Conservation (phyloP, 2,797 vertebrate species). For the Pantherophis vulpinus region DNA sequence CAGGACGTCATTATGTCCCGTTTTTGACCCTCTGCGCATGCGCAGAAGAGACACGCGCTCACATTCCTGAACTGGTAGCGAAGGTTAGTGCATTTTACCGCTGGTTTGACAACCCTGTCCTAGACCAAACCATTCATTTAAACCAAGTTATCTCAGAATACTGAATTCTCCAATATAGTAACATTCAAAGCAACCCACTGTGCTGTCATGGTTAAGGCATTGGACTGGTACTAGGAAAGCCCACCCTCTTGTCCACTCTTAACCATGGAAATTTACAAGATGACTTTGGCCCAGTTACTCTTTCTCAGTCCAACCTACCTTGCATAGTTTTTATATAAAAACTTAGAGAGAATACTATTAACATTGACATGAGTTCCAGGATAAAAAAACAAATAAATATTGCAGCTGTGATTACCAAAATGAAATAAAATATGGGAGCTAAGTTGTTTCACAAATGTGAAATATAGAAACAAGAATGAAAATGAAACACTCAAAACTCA, state of each 20-base stretch:
- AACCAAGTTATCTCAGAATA: neutral
- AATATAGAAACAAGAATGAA: neutral
- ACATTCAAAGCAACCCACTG: neutral
- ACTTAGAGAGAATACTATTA: neutral
- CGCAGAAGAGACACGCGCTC: too few relatives aligned
- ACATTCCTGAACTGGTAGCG: too few relatives aligned
- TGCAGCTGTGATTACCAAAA: neutral
- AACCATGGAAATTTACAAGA: neutral
- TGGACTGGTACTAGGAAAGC: neutral
- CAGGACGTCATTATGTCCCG: too few relatives aligned
- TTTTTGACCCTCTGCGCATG: too few relatives aligned
- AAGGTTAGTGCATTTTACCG: too few relatives aligned
- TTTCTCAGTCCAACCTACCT: neutral
- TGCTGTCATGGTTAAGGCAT: neutral
- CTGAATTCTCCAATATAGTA: neutral
- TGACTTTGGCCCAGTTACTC: neutral
- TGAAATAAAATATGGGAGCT: neutral
- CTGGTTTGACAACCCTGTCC: neutral
- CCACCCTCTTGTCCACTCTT: neutral
- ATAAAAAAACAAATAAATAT: neutral
- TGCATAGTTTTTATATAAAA: neutral
- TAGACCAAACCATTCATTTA: neutral
- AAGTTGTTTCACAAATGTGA: neutral
- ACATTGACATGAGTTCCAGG: neutral
- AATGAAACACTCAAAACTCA: neutral